Evolutionary conservation across 1,140 invertebrate species (phyloP).

Genomic region (Drosophila miranda): DNA sequence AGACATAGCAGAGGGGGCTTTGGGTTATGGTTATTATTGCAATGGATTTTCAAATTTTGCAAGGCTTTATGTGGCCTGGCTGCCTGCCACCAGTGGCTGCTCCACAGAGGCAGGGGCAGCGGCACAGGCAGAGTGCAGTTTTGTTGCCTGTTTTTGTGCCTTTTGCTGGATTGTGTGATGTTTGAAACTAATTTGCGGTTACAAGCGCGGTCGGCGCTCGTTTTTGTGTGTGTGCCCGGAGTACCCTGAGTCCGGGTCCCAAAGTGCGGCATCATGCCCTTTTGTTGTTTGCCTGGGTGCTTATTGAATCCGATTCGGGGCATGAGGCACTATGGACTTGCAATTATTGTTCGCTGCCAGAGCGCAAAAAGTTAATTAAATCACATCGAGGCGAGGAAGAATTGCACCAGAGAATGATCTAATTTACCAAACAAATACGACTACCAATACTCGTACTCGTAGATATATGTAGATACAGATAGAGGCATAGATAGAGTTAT

Average conservation of each 20-base stretch:
- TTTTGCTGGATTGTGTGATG: slow-evolving; percentile 55
- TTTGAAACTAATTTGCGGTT: slow-evolving; percentile 78
- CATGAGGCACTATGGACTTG: slow-evolving; percentile 31
- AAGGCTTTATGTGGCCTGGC: slow-evolving; percentile 26
- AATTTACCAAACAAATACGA: slow-evolving; percentile 32
- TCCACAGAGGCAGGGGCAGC: slow-evolving; percentile 18
- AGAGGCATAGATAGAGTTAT: not conserved
- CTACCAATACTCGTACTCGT: not conserved
- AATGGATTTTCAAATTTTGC: slow-evolving; percentile 64
- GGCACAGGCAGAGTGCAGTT: slow-evolving; percentile 46
- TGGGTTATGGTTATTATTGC: slow-evolving; percentile 54
- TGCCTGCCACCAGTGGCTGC: slow-evolving; percentile 16
- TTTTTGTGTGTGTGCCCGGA: slow-evolving; percentile 10
- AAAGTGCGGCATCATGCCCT: slow-evolving; percentile 77
- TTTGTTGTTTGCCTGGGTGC: slow-evolving; percentile 61
- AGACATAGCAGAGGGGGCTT: not conserved
- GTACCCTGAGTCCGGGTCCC: slow-evolving; percentile 24
- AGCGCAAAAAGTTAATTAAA: slow-evolving; percentile 61
- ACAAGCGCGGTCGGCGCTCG: slow-evolving; percentile 55
- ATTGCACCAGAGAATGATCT: slow-evolving; percentile 61
- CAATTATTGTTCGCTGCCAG: slow-evolving; percentile 47
- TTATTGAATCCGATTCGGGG: slow-evolving; percentile 55
- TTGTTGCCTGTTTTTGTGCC: slow-evolving; percentile 57
- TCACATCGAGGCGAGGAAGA: slow-evolving; percentile 20
- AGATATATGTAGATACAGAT: slow-evolving; percentile 16